Base-by-base conservation (phyloP, 2,797 vertebrate species). In the Brachyrhaphis roseni region DNA sequence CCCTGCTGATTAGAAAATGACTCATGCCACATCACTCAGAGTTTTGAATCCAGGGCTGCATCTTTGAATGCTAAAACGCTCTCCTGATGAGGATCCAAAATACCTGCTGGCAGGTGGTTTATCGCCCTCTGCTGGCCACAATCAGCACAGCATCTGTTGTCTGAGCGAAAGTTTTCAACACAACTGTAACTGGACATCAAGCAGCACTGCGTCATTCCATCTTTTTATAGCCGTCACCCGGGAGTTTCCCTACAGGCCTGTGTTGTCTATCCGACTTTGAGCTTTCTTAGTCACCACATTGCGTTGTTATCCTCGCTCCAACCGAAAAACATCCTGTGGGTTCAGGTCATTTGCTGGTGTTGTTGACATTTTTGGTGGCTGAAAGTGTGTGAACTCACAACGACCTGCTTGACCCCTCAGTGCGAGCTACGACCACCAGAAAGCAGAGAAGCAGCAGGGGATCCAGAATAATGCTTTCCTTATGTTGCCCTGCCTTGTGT, bases 281-380 rank as follows among this genome's bases (percentile, higher is more conserved):
- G 93, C 88, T 89, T 91, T 94, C 94, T 96, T 96, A 96, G 95
- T 96, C 95, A 96, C 88, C 91, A 92, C 90, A 86, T 92, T 72
- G 91, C 93, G 94, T 95, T 95, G 95, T 96, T 95, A 91, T 95
- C 94, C 93, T 90, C 88, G 87, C 89, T 92, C 92, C 88, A 89
- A 91, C 92, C 89, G 93, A 88, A 96, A 95, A 96, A 96, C 95
- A 96, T 96, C 95, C 95, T 95, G 95, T 96, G 95, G 96, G 91
- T 96, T 95, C 92, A 92, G 94, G 91, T 95, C 95, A 93, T 91
- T 93, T 94, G 88, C 92, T 92, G 91, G 90, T 89, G 92, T 95
- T 95, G 94, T 95, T 95, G 94, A 95, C 92, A 90, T 95, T 95
- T 92, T 89, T 88, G 88, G 90, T 93, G 93, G 93, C 89, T 91